Evolutionary conservation across 1,140 invertebrate species (phyloP), one percentile per base, ranked within the genome.

Genomic region (Araneus ventricosus): DNA sequence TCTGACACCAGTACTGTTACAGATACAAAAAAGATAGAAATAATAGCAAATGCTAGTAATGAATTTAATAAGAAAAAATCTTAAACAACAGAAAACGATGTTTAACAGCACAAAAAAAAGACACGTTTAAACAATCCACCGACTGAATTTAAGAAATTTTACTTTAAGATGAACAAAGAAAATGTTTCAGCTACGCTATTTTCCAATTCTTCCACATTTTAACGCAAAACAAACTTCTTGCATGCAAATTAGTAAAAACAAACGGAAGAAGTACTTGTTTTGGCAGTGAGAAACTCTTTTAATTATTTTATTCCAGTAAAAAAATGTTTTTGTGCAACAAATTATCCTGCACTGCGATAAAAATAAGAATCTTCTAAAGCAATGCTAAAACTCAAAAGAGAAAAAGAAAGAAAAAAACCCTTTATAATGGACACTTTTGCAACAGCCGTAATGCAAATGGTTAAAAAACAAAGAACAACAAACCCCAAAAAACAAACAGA

Each of bases 281-380:
- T 20, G 70, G 30, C 70, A 75, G 70, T 75, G 70, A 82, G 79
- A 90, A 90, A 61, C 52, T 27, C 41, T n/a, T 82, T 89, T 79
- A 89, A 79, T 75, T 89, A 79, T 79, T 89, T 89, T 41, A 79
- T 20, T 79, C 14, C 41, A 30, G 52, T 22, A 41, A 37, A 75
- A 75, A 75, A 75, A 75, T 14, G 27, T 37, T 70, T 70, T 34
- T 70, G 27, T 37, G 10, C 70, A 75, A 75, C 70, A 75, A 75
- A 75, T 75, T 75, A 75, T 37, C 63, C 70, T 75, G 5, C 70
- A 75, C 70, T 34, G 75, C 41, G n/a, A 82, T 82, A 30, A 85
- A 80, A 67, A 91, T 91, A 91, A 85, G 41, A 85, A 91, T 67
- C 79, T 57, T 34, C 30, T 45, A 90, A 90, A n/a, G 75, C 57